Conservation (phyloP, 2,888 invertebrate species). For the Carterocephalus palaemon region DNA sequence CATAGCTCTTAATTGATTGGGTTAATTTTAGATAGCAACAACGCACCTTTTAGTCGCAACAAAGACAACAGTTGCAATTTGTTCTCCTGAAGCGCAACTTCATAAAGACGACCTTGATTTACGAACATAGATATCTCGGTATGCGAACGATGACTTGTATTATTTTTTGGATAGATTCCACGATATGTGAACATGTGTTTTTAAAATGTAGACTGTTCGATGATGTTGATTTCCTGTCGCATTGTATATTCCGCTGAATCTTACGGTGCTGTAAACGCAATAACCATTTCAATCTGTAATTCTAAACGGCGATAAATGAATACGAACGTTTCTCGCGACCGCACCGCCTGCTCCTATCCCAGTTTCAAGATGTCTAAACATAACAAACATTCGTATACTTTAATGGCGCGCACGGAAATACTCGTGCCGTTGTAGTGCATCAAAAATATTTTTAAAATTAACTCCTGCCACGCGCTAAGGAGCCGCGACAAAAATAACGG, state of each 20-base stretch:
- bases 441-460: slow-evolving; percentile 67
- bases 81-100: slow-evolving; percentile 3
- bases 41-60: slow-evolving; percentile 18
- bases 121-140: slow-evolving; percentile 14
- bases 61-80: slow-evolving; percentile 11
- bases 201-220: no score
- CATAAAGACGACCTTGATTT: slow-evolving; percentile 19
- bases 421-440: slow-evolving; percentile 46
- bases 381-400: slow-evolving; percentile 32
- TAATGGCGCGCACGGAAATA: slow-evolving; percentile 36
- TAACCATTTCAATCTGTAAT: slow-evolving; percentile 1
- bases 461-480: slow-evolving; percentile 49
- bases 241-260: no score
- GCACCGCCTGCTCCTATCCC: no score
- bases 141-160: slow-evolving; percentile 7
- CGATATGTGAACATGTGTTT: no score
- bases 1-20: slow-evolving; percentile 17
- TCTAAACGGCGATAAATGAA: slow-evolving; percentile 3
- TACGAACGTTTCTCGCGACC: background rate
- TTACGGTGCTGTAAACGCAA: background rate
- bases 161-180: background rate
- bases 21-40: slow-evolving; percentile 23
- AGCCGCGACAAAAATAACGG: slow-evolving; percentile 57
- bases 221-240: no score
- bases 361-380: slow-evolving; percentile 29